phyloP scores from a whole-genome alignment of 2,888 invertebrate genomes.

The Athalia rosae region DNA sequence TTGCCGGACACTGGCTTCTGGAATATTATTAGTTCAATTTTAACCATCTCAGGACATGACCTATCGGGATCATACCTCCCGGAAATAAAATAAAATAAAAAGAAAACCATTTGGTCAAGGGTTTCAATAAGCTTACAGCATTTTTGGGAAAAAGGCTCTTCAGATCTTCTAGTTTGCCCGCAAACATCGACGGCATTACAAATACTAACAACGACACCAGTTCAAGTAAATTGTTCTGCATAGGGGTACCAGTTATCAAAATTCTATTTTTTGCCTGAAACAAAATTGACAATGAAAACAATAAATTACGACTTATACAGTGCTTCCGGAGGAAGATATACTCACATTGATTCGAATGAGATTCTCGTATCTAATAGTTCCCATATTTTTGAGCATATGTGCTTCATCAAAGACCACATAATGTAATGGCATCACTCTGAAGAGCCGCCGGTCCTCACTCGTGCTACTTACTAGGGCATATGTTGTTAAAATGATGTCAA shows the following conservation, averaged over 20 bases:
- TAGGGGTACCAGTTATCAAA: slow-evolving; percentile 94
- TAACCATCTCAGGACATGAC: too few relatives aligned
- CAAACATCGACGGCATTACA: slow-evolving; percentile 97
- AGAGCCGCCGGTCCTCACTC: slow-evolving; percentile 92
- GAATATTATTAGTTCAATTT: slow-evolving; percentile 40
- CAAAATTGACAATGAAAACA: slow-evolving; percentile 43
- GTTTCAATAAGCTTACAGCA: slow-evolving; percentile 73
- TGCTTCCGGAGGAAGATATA: slow-evolving; percentile 45
- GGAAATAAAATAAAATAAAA: too few relatives aligned
- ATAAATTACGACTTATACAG: slow-evolving; percentile 36
- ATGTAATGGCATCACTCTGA: slow-evolving; percentile 91
- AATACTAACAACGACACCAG: slow-evolving; percentile 96
- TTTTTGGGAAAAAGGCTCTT: slow-evolving; percentile 91
- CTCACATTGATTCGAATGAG: slow-evolving; percentile 88
- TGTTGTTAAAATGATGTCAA: slow-evolving; percentile 93
- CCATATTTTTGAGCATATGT: slow-evolving; percentile 99
- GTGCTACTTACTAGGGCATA: slow-evolving; percentile 89
- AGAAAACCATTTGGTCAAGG: neutral
- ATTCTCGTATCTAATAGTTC: slow-evolving; percentile 91
- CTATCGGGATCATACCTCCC: too few relatives aligned
- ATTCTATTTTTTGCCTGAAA: slow-evolving; percentile 88
- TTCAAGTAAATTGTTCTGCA: slow-evolving; percentile 97
- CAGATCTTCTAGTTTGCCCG: slow-evolving; percentile 89
- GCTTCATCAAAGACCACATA: slow-evolving; percentile 98
- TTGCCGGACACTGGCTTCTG: slow-evolving; percentile 75